Evolutionary conservation across 2,113 vertebrate genomes (phyloP).

Genomic region (Entelurus aequoreus): DNA sequence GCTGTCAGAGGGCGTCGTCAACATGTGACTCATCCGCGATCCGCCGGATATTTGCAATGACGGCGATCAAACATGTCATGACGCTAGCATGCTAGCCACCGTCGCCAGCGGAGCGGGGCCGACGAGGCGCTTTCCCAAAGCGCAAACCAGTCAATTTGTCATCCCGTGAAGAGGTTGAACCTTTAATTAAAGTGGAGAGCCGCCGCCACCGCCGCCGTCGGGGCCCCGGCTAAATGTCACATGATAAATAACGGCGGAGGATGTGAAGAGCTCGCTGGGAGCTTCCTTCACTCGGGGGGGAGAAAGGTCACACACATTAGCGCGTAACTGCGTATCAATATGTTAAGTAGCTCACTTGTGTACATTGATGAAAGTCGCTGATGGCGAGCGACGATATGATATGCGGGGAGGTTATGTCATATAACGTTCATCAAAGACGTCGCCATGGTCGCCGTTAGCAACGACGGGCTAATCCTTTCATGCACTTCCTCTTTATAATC

Average conservation of each 20-base stretch:
- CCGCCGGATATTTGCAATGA: neutral
- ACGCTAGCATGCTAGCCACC: constrained; percentile 18
- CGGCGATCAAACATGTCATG: too few species aligned
- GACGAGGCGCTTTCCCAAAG: constrained; percentile 49
- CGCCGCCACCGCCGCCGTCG: constrained; percentile 42
- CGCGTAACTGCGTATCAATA: constrained; percentile 66
- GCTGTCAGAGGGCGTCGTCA: too few species aligned
- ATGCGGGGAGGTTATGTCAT: constrained; percentile 2
- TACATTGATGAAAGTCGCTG: constrained; percentile 61
- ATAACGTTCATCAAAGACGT: constrained; percentile 14
- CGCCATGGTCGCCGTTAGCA: constrained; percentile 50
- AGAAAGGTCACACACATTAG: constrained; percentile 59
- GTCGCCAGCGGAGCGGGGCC: constrained; percentile 27
- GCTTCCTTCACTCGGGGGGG: constrained; percentile 39
- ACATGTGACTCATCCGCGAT: too few species aligned
- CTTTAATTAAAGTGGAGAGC: constrained; percentile 75
- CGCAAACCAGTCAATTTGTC: constrained; percentile 69
- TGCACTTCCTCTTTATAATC: constrained; percentile 26
- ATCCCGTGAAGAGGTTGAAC: constrained; percentile 65
- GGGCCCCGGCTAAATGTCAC: constrained; percentile 66
- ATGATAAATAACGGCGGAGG: constrained; percentile 67
- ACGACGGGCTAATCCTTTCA: constrained; percentile 40
- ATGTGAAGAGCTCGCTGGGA: constrained; percentile 52
- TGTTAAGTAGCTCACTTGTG: constrained; percentile 68
- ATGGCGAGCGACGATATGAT: constrained; percentile 4